Conservation (phyloP, 2,113 vertebrate genomes). For the Mixornis gularis region DNA sequence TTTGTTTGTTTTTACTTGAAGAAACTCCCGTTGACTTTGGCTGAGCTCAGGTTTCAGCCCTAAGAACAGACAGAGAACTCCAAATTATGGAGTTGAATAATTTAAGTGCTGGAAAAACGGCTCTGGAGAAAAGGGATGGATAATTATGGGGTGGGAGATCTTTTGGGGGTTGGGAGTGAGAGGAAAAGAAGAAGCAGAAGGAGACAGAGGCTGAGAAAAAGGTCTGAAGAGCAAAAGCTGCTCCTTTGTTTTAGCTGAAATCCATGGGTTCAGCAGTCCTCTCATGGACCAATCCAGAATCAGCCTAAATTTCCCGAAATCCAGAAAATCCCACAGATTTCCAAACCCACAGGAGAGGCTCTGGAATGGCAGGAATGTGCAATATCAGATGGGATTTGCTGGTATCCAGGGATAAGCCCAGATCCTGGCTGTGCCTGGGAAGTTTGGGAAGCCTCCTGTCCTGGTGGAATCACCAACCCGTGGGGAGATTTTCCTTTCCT, state of each 20-base stretch:
- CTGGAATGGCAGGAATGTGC: background rate
- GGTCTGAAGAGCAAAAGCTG: background rate
- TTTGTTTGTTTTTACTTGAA: background rate
- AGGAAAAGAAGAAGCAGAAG: background rate
- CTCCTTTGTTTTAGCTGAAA: background rate
- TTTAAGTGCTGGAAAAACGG: background rate
- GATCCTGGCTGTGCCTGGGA: background rate
- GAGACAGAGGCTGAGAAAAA: background rate
- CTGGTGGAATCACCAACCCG: background rate
- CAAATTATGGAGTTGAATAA: background rate
- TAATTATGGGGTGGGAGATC: background rate
- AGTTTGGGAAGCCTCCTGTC: background rate
- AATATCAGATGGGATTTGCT: background rate
- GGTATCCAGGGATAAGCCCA: background rate
- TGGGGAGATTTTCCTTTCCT: fast-evolving
- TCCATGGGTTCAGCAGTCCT: background rate
- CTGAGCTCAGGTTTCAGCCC: background rate
- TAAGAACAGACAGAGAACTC: background rate
- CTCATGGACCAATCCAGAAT: background rate
- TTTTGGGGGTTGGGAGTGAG: background rate
- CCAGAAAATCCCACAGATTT: background rate
- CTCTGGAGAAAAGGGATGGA: background rate
- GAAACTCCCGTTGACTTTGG: background rate
- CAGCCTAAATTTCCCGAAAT: background rate
- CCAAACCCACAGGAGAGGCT: background rate